These are phyloP conservation scores for Platycnemis pennipes DNA, from an alignment of 2,888 invertebrate species.

Conservation along the genomic window DNA sequence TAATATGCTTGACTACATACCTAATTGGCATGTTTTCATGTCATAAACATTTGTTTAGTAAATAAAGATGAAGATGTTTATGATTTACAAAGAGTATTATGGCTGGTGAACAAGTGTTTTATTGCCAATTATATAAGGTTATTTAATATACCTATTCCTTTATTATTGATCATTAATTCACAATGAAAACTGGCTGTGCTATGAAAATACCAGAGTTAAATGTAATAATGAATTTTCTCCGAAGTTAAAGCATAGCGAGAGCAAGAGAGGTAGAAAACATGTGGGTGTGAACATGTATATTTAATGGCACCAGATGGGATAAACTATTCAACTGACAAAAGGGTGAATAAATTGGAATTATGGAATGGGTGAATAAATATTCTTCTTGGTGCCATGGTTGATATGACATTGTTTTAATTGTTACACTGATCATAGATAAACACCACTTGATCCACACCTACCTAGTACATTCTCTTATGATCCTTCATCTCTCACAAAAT, in stretches of 20 bases:
- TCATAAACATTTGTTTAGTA: background rate
- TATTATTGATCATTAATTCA: constrained; percentile 19
- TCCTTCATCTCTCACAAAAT: background rate
- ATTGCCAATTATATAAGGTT: constrained; percentile 47
- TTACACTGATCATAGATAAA: background rate
- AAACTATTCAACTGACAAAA: constrained; percentile 5
- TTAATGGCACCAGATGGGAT: background rate
- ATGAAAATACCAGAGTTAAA: constrained; percentile 43
- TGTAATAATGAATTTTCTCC: constrained; percentile 16
- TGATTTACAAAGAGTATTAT: constrained; percentile 26
- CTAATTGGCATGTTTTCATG: background rate
- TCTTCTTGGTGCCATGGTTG: background rate
- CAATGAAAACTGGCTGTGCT: constrained; percentile 31
- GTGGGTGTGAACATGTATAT: background rate
- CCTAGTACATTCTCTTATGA: background rate
- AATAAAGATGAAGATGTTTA: background rate
- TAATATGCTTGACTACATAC: constrained; percentile 21
- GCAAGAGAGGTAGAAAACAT: constrained; percentile 60
- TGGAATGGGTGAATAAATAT: background rate
- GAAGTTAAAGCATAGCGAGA: constrained; percentile 37
- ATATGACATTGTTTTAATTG: background rate
- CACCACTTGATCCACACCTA: background rate
- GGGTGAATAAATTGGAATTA: background rate
- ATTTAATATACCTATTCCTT: background rate
- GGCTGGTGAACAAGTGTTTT: background rate